Conservation (phyloP, 2,797 vertebrate genomes). For the Trachops cirrhosus region DNA sequence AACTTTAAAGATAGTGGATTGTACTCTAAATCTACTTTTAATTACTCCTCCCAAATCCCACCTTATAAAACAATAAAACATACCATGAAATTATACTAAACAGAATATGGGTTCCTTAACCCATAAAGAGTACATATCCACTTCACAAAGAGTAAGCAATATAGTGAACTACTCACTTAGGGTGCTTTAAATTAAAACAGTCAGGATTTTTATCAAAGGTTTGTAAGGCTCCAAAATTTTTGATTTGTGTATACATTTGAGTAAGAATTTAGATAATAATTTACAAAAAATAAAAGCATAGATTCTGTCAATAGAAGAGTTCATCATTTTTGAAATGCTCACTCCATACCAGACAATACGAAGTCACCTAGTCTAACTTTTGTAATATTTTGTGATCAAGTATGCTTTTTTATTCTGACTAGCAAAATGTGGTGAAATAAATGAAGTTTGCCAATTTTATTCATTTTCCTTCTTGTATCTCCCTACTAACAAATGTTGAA, state of each 20-base stretch:
- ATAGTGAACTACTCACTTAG: background rate
- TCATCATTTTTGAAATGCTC: background rate
- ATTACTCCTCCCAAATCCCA: background rate
- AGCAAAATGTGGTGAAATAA: slow-evolving; percentile 38
- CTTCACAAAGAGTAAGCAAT: background rate
- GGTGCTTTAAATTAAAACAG: background rate
- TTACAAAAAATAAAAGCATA: background rate
- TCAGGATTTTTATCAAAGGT: background rate
- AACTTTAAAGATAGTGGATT: slow-evolving; percentile 35
- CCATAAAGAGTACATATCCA: background rate
- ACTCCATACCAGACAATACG: background rate
- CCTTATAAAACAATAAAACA: background rate
- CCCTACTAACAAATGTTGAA: slow-evolving; percentile 46
- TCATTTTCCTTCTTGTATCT: background rate
- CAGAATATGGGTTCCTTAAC: background rate
- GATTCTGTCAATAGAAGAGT: background rate
- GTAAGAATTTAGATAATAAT: background rate
- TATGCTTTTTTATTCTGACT: background rate
- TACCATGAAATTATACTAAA: background rate
- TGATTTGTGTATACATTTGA: background rate
- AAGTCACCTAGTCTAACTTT: background rate
- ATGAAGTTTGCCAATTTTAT: slow-evolving; percentile 26
- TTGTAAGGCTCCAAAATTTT: background rate
- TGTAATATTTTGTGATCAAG: background rate
- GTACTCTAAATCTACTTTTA: slow-evolving; percentile 35